A percentile compares a stretch with the other conserved stretches of the same genome.
These are phyloP conservation scores for Odontocerum albicorne DNA, from an alignment of 2,888 invertebrate genomes.

Conservation along the genomic window DNA sequence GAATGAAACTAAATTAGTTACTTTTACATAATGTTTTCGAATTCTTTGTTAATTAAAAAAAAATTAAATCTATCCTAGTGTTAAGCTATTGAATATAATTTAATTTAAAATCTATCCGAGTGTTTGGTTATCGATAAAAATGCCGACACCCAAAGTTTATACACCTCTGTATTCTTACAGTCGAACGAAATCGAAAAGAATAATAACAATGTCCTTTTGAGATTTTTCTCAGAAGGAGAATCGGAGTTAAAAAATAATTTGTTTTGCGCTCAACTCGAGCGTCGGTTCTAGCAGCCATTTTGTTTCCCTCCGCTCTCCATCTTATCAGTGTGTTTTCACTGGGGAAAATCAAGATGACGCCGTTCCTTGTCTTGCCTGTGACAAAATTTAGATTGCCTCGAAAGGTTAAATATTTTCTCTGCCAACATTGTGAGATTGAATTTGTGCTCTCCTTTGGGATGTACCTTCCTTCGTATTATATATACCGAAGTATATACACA, in stretches of 20 bases:
- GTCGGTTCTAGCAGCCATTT: not conserved
- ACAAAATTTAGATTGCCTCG: constrained; percentile 52
- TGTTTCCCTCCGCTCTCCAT: not conserved
- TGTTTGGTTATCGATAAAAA: too few relatives aligned
- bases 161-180: too few relatives aligned
- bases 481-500: too few relatives aligned
- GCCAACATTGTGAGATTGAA: constrained; percentile 50
- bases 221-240: not conserved
- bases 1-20: too few relatives aligned
- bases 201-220: not conserved
- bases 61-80: too few relatives aligned
- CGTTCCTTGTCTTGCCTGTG: constrained; percentile 25
- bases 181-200: too few relatives aligned
- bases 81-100: too few relatives aligned
- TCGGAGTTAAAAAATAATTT: not conserved
- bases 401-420: constrained; percentile 56
- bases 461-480: too few relatives aligned
- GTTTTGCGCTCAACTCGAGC: not conserved
- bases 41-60: too few relatives aligned
- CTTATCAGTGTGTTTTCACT: constrained; percentile 12
- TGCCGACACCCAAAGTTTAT: too few relatives aligned
- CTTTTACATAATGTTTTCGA: too few relatives aligned
- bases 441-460: constrained; percentile 39
- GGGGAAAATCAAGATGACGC: constrained; percentile 30
- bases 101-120: too few relatives aligned